Conservation (phyloP, 2,888 invertebrate species). For the Hirtodrosophila duncani region DNA sequence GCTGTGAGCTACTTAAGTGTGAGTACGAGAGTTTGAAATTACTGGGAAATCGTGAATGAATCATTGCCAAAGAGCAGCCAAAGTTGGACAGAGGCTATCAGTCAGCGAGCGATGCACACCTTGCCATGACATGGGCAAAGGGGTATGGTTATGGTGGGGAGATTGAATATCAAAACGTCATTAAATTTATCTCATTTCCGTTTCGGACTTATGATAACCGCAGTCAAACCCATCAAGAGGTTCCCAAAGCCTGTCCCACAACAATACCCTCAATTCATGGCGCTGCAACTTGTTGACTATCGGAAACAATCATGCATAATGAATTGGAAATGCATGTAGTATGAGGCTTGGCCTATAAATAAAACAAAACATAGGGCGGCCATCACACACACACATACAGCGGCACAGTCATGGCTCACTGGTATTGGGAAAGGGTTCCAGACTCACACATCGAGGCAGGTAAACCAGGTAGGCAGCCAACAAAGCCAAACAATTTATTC, state of each 20-base stretch:
- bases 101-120: conserved; percentile 50
- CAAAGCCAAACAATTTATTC: conserved; percentile 13
- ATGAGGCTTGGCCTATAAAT: conserved; percentile 45
- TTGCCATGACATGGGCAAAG: conserved; percentile 19
- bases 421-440: conserved; percentile 27
- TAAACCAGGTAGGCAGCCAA: conserved; percentile 8
- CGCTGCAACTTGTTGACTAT: conserved; percentile 42
- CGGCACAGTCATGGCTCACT: conserved; percentile 43
- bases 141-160: background rate
- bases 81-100: conserved; percentile 38
- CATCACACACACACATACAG: background rate
- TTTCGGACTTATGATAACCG: conserved; percentile 10
- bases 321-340: conserved; percentile 56
- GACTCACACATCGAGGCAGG: conserved; percentile 22
- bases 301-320: conserved; percentile 66
- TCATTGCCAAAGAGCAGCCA: conserved; percentile 30
- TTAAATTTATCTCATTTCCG: conserved; percentile 56
- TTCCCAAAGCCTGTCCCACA: background rate
- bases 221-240: conserved; percentile 1
- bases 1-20: no score
- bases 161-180: conserved; percentile 39
- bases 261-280: background rate
- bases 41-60: conserved; percentile 48
- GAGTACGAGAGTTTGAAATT: conserved; percentile 24
- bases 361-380: conserved; percentile 17